Evolutionary conservation across 2,888 invertebrate genomes (phyloP).

Genomic region (Polietes domitor): DNA sequence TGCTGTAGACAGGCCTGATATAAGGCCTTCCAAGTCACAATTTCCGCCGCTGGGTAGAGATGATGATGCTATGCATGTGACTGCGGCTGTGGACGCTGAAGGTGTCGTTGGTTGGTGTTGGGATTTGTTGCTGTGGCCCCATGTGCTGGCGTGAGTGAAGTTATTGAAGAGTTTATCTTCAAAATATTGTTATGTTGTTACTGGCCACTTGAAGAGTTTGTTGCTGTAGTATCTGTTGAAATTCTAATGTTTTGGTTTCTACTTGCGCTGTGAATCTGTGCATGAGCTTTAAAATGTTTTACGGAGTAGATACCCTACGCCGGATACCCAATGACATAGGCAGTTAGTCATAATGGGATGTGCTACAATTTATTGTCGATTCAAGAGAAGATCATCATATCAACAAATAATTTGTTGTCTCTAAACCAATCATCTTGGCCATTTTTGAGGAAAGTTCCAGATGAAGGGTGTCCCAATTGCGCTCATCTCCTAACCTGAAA

Average conservation of each 20-base stretch:
- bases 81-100: background rate
- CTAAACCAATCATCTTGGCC: too few relatives aligned
- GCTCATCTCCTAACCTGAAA: too few relatives aligned
- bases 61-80: too few relatives aligned
- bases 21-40: too few relatives aligned
- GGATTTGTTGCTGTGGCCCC: background rate
- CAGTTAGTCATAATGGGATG: too few relatives aligned
- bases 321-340: background rate
- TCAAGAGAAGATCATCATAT: too few relatives aligned
- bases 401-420: too few relatives aligned
- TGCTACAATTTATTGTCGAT: too few relatives aligned
- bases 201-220: slow-evolving; percentile 38
- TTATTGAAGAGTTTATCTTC: slow-evolving; percentile 40
- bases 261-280: background rate
- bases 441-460: too few relatives aligned
- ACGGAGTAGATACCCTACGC: background rate
- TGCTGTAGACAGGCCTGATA: too few relatives aligned
- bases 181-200: slow-evolving; percentile 30
- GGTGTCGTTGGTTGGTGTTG: slow-evolving; percentile 21
- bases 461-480: too few relatives aligned
- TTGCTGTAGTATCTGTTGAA: background rate
- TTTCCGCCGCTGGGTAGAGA: too few relatives aligned
- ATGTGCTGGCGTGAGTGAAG: slow-evolving; percentile 47
- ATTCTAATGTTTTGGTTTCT: background rate
- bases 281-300: slow-evolving; percentile 24